Evolutionary conservation across 1,140 invertebrate genomes (phyloP), one percentile per base, ranked within the genome.

Genomic region (Anastrepha ludens): DNA sequence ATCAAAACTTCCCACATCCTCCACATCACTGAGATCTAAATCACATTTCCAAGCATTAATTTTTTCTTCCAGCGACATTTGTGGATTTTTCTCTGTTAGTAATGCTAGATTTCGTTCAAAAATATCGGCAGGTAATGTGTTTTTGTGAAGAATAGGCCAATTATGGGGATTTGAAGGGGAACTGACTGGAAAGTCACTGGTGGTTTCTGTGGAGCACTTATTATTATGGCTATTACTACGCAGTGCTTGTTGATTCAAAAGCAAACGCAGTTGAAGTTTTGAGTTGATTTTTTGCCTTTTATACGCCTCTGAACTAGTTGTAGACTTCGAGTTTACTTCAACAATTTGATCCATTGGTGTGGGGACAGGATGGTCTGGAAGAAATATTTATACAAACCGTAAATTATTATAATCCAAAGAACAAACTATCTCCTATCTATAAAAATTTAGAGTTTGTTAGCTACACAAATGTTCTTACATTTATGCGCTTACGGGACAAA

Each of bases 1-100:
- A 58, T 91, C 91, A 44, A 93, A 93, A n/a, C 86, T 89, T 15
- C 90, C 90, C 5, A 93, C 92, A 88, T 93, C 92, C 58, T 93
- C 92, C 15, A 93, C 90, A 41, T 87, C 90, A 39, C 90, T 91
- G 60, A 90, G 89, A 8, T 90, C 89, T 0, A 85, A 64, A 15
- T 86, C 89, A 39, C 88, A 90, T 55, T 87, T 88, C 92, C 92
- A 93, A 15, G 85, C 88, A 7, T 87, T 88, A 0, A 92, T 88
- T 81, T 93, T 93, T 55, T 93, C 92, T 11, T 85, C 89, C 7
- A 91, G 87, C 55, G 89, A 91, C 90, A 92, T 90, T 62, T 91
- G 91, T 0, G 92, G 91, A 62, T 92, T 91, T 2, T 90, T 86
- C 65, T 90, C 89, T 29, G 90, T 89, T 39, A 92, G 90, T 88